phyloP scores from a whole-genome alignment of 2,797 vertebrate species.

The Limnodromus scolopaceus region DNA sequence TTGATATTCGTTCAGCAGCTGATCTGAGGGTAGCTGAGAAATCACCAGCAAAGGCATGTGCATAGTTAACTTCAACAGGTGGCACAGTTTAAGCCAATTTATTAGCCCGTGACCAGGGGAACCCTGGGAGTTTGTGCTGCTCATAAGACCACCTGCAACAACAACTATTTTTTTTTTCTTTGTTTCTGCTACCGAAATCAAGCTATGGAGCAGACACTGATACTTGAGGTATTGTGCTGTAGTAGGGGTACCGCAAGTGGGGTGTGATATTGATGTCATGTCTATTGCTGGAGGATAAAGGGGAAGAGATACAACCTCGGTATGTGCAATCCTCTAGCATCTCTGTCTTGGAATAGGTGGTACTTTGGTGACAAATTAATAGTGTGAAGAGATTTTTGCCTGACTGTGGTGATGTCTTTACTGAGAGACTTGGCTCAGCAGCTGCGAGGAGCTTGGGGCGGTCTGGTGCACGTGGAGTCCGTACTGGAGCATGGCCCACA shows the following conservation, averaged over 20 bases:
- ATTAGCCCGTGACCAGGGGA: too few species aligned
- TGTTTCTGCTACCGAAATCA: rapidly evolving
- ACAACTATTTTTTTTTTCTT: rapidly evolving
- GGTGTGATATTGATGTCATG: rapidly evolving
- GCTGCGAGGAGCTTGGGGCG: neutral
- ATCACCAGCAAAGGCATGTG: neutral
- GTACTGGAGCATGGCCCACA: rapidly evolving
- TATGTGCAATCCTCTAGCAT: rapidly evolving
- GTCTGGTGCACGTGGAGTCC: neutral
- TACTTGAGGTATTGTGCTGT: rapidly evolving
- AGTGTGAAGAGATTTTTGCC: neutral
- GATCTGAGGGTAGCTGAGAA: neutral
- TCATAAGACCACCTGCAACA: neutral
- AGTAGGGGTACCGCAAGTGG: rapidly evolving
- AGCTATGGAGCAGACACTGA: rapidly evolving
- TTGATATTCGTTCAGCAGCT: neutral
- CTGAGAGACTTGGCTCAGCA: neutral
- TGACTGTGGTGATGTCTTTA: rapidly evolving
- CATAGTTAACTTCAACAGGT: neutral
- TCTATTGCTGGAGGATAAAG: neutral
- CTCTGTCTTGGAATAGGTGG: too few species aligned
- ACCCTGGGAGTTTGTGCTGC: neutral
- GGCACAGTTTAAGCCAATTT: neutral
- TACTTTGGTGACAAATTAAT: neutral
- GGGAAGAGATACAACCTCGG: rapidly evolving